phyloP scores from a whole-genome alignment of 2,888 invertebrate genomes.

The Drosophila prolongata region DNA sequence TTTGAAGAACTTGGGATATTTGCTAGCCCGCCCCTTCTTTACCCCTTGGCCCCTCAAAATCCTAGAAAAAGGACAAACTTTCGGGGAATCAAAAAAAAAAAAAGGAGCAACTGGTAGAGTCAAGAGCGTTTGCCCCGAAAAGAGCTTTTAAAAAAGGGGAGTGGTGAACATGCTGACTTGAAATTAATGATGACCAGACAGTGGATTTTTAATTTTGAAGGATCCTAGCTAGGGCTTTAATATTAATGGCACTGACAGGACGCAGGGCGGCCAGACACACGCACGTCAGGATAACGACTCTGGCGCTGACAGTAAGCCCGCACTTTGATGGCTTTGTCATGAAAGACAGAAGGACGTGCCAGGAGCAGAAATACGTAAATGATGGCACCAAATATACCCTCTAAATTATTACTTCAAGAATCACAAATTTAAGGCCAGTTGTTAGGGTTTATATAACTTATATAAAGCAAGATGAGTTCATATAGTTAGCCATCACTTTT shows the following conservation, averaged over 20 bases:
- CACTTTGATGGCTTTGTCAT: slow-evolving; percentile 49
- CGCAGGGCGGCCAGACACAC: slow-evolving; percentile 7
- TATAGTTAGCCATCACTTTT: too few relatives aligned
- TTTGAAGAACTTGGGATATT: slow-evolving; percentile 24
- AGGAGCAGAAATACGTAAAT: neutral
- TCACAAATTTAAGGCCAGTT: too few relatives aligned
- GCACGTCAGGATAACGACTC: slow-evolving; percentile 45
- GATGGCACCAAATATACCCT: neutral
- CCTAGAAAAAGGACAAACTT: slow-evolving; percentile 1
- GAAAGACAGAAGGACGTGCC: slow-evolving; percentile 24
- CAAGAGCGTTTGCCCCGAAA: neutral
- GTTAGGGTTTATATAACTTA: too few relatives aligned
- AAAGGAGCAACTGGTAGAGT: neutral
- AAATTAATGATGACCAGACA: slow-evolving; percentile 71
- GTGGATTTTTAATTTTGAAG: slow-evolving; percentile 57
- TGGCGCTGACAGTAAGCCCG: slow-evolving; percentile 46
- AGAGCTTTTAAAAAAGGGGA: neutral
- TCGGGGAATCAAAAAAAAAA: neutral
- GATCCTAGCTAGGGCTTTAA: slow-evolving; percentile 18
- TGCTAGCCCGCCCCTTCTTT: too few relatives aligned
- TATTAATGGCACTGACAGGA: slow-evolving; percentile 43
- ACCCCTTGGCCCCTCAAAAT: neutral
- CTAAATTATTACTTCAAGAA: too few relatives aligned
- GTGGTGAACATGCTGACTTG: slow-evolving; percentile 3
- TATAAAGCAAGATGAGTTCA: too few relatives aligned